Evolutionary conservation across 2,888 invertebrate species (phyloP).

Genomic region (Drosophila infuscata): DNA sequence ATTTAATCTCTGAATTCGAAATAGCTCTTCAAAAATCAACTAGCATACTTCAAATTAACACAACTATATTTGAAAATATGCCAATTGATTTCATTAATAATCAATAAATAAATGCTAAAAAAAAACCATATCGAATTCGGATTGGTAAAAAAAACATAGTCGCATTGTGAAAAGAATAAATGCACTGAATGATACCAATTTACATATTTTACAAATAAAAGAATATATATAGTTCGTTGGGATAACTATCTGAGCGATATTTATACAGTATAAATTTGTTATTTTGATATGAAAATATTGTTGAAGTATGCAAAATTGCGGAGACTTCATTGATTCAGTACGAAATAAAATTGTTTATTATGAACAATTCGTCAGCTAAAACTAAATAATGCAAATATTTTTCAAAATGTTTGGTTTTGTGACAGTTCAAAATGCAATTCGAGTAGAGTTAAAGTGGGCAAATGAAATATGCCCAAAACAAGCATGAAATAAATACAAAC

Average conservation of each 20-base stretch:
- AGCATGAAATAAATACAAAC: neutral
- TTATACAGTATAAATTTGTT: neutral
- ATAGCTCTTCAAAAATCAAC: neutral
- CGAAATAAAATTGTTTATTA: neutral
- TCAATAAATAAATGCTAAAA: neutral
- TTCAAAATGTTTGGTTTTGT: neutral
- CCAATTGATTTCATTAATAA: neutral
- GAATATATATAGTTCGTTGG: neutral
- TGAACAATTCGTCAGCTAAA: neutral
- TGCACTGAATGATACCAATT: neutral
- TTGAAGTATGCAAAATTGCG: neutral
- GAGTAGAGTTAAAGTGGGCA: conserved; percentile 11
- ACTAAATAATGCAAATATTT: neutral
- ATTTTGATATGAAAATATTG: neutral
- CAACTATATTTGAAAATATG: neutral
- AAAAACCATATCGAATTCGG: neutral
- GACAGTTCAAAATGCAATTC: conserved; percentile 13
- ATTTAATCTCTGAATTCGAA: neutral
- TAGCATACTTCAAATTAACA: neutral
- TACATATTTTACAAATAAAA: neutral
- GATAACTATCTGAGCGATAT: neutral
- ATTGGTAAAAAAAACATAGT: too few relatives aligned
- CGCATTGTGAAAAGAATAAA: too few relatives aligned
- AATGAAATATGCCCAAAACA: conserved; percentile 3
- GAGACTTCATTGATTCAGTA: neutral